Evolutionary conservation across 2,797 vertebrate genomes (phyloP), one percentile per base, ranked within the genome.

Genomic region (Harpagifer antarcticus): DNA sequence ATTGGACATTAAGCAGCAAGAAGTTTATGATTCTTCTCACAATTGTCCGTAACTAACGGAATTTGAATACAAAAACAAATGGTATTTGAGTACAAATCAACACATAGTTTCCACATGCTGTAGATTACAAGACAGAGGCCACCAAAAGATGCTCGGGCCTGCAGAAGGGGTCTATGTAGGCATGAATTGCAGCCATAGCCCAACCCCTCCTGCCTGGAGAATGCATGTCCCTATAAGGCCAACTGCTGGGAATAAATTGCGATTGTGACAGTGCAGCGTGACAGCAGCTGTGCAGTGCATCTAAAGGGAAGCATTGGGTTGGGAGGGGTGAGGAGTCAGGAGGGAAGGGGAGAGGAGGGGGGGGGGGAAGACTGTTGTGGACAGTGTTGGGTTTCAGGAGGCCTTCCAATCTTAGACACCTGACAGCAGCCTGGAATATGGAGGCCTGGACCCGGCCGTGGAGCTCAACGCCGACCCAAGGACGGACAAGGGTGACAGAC

Each of bases 361-460:
- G 33, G 33, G 33, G 33, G 50, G 61, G 84, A 81, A 85, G 76
- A 83, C 91, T 90, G 89, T 91, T 91, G 82, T 90, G 83, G 69
- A 82, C 59, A 72, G 94, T 96, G 93, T 99, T 96, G 91, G 92
- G 93, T 99, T 99, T 97, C 98, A 94, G 49, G 84, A 91, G 92
- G 93, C 94, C 96, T 97, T 98, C 97, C 97, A 99, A 97, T 96
- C 96, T 97, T 98, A 98, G 97, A 96, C 90, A 85, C 94, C 95
- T 96, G 93, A 96, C 94, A 76, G 95, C 92, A 90, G 93, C 90
- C 82, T 83, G 90, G 94, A 94, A 91, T 86, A 94, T 88, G 85
- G 88, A 91, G 78, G 91, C 91, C 90, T 84, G 81, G 69, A 72
- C 77, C 68, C 16, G 3, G 66, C 79, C 58, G 70, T 42, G 84